Percentiles rank a stretch among this genome's conserved stretches.
Conservation (phyloP, 2,797 vertebrate genomes). For the Odontamblyopus lacepedii region DNA sequence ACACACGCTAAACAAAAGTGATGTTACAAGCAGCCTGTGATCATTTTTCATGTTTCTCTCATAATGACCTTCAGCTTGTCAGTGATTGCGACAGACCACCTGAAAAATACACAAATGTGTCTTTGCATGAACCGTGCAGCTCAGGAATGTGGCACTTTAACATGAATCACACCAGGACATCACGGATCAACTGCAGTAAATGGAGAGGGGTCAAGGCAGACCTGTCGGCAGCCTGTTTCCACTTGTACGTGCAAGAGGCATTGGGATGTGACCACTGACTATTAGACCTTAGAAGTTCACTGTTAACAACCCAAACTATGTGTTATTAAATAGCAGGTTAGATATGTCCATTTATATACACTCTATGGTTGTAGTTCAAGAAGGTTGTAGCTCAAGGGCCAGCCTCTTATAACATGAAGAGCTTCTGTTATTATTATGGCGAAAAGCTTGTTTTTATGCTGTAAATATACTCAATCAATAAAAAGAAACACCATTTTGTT, state of each 20-base stretch:
- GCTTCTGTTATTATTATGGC: too few relatives aligned
- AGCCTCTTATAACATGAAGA: too few relatives aligned
- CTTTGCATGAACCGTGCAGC: constrained; percentile 46
- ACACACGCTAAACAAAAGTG: constrained; percentile 34
- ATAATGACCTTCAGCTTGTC: constrained; percentile 46
- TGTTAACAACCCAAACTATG: not conserved
- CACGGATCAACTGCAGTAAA: constrained; percentile 51
- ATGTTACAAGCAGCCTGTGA: constrained; percentile 46
- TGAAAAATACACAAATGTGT: constrained; percentile 40
- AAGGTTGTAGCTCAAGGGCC: not conserved
- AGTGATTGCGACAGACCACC: not conserved
- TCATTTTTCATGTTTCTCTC: constrained; percentile 24
- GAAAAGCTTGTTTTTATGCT: not conserved
- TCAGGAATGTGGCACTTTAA: constrained; percentile 45
- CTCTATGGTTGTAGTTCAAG: not conserved
- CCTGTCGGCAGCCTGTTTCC: constrained; percentile 50
- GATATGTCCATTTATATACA: too few relatives aligned
- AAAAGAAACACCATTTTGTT: not conserved
- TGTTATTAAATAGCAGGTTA: not conserved
- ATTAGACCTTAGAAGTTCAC: not conserved
- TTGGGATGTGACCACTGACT: constrained; percentile 19
- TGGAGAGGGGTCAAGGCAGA: constrained; percentile 51
- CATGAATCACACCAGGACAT: constrained; percentile 57
- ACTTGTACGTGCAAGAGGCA: constrained; percentile 44
- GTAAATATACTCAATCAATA: not conserved